Evolutionary conservation across 2,113 vertebrate genomes (phyloP), one percentile per base, ranked within the genome.

Genomic region (Cyprinodon variegatus): DNA sequence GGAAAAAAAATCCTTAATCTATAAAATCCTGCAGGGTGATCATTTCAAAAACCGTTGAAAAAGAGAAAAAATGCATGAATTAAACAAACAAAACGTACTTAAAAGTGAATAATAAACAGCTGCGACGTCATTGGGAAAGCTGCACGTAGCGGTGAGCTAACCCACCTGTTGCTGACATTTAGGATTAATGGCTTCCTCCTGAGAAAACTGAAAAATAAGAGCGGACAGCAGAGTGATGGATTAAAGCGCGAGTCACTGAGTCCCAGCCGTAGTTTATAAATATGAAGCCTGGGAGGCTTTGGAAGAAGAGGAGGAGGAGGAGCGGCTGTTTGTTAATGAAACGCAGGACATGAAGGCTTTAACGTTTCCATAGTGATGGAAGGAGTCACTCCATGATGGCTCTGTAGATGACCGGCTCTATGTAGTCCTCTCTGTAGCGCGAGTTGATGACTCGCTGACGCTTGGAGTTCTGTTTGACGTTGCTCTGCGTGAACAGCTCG

Each of bases 401-500:
- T 83, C 96, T 92, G 94, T 99, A 99, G 43, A 99, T 85, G 0
- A 96, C 93, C 1, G 98, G 98, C 81, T 99, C 97, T 1, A 99
- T 96, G 86, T 96, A 99, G 91, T 99, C 98, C 83, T 97, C 98
- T 74, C 96, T 94, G 93, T 99, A 99, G 53, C 96, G 95, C 3
- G 97, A 98, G 94, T 99, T 99, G 93, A 99, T 95, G 75, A 99
- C 96, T 45, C 98, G 94, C 37, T 99, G 98, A 75, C 98, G 93
- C 92, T 99, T 99, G 90, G 97, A 95, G 90, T 96, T 96, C 89
- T 97, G 95, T 62, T 96, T 97, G 76, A 98, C 96, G 11, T 98
- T 95, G 74, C 94, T 96, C 91, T 98, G 95, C 0, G 96, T 91
- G 37, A 99, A 99, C 90, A 99, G 96, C 90, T 97, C 96, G 73